Evolutionary conservation across 2,113 vertebrate genomes (phyloP).

Genomic region (Cyprinodon variegatus): DNA sequence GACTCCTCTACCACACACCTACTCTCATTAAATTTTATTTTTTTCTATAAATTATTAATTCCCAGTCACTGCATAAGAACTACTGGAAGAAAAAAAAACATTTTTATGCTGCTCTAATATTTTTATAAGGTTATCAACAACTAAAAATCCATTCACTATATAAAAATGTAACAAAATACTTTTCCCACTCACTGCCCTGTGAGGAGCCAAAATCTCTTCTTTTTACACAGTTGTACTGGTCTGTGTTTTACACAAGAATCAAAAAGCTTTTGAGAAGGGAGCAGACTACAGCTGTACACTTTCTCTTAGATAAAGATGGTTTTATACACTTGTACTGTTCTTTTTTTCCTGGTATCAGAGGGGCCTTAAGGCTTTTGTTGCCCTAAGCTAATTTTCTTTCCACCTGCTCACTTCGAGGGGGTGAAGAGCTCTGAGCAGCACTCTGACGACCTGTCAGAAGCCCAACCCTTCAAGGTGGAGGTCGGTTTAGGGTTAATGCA

Average conservation of each 20-base stretch:
- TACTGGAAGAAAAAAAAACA: too few relatives aligned
- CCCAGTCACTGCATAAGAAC: too few relatives aligned
- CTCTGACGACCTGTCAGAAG: slow-evolving; percentile 55
- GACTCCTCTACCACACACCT: too few relatives aligned
- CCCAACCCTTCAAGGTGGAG: slow-evolving; percentile 55
- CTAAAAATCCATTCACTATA: neutral
- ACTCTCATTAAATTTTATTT: too few relatives aligned
- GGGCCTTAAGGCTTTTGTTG: slow-evolving; percentile 17
- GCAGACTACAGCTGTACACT: neutral
- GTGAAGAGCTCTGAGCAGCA: slow-evolving; percentile 34
- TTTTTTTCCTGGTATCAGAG: slow-evolving; percentile 24
- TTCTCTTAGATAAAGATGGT: slow-evolving; percentile 17
- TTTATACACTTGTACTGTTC: slow-evolving; percentile 12
- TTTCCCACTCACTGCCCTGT: neutral
- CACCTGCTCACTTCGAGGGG: slow-evolving; percentile 45
- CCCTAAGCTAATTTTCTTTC: slow-evolving; percentile 53
- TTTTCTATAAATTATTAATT: too few relatives aligned
- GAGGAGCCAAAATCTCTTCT: slow-evolving; percentile 5
- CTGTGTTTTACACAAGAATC: neutral
- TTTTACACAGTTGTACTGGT: neutral
- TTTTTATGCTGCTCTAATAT: too few relatives aligned
- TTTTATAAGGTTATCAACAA: neutral
- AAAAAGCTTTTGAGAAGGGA: neutral
- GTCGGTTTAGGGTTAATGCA: slow-evolving; percentile 56
- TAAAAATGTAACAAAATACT: neutral